Base-by-base conservation (phyloP, 1,140 invertebrate species). In the Vanessa tameamea region DNA sequence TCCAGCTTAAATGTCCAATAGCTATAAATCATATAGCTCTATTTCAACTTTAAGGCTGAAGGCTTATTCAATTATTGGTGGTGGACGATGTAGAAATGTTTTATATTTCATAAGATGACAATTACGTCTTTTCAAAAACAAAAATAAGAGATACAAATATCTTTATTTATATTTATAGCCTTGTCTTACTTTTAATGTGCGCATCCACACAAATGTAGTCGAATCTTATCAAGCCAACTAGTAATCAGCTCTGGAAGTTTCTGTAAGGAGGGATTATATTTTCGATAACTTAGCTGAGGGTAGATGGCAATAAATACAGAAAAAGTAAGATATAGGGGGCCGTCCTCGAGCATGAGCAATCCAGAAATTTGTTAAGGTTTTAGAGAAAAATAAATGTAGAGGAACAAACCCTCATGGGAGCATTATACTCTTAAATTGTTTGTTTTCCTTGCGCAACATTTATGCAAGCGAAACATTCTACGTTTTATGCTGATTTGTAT, bases 281-380 rank as follows among this genome's bases (percentile, higher is more conserved):
- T 90, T 92, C 87, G 85, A 92, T 89, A 92, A 88, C 84, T 89
- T 88, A 80, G 80, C 86, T 76, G 80, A 86, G 89, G 90, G 88
- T 85, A 79, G 80, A 69, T 75, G 64, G 84, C 87, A 90, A 91
- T 91, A 92, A 92, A 89, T 88, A 89, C 75, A 87, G 83, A 43
- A 82, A 85, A 79, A 85, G 78, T 79, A 69, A 82, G 82, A 83
- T 80, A 82, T 81, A 78, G 74, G 84, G 81, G 26, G 82, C 78
- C 67, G 57, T 68, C 72, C 79, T 77, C 68, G 73, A 64, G 47
- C 78, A 80, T 83, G 77, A 85, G 83, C 87, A 89, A 89, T 90
- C 84, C 85, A 83, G 82, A 83, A 91, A 91, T 90, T 91, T 88
- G 87, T 88, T 90, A 90, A 87, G 87, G 87, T 86, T 87, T 84